Evolutionary conservation across 2,113 vertebrate genomes (phyloP), one percentile per base, ranked within the genome.

Genomic region (Calyptomena viridis): DNA sequence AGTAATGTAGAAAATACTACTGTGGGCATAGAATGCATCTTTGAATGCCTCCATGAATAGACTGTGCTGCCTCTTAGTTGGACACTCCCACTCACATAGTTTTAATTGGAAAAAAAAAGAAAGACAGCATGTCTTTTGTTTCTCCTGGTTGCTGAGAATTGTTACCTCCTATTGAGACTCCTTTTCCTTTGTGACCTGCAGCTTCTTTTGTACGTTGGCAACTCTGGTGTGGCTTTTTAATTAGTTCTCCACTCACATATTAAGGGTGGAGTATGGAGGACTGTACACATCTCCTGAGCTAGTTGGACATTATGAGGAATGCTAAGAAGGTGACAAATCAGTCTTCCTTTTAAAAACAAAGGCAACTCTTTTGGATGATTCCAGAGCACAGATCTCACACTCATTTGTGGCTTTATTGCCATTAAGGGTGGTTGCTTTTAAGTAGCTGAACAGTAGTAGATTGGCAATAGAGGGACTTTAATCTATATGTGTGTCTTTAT

Each of bases 401-500:
- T 47, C 44, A 5, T 40, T 24, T 15, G 2, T 63, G 56, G 58
- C 27, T 87, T 72, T 71, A 16, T 67, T 75, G 40, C 49, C 10
- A 3, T 30, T 39, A 31, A 76, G 22, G 6, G 7, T 42, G 7
- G 7, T 47, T 27, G 25, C 25, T 78, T 84, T 84, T 21, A 27
- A 35, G 27, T 19, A 47, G 40, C 23, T 47, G 19, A 84, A 37
- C 8, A n/a, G 19, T 5, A 27, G 49, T 50, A 50, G 37, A 47
- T 69, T 27, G 69, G 56, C 71, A 44, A 8, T 55, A 49, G 46
- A 50, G 25, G 15, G 14, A 37, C 19, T 46, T 67, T 18, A 1
- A 6, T 25, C 28, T 9, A 14, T 9, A 0, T 60, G 5, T 66
- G 1, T 50, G 2, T 30, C 9, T 68, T n/a, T 35, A 3, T 53